Percentiles rank a stretch among this genome's conserved stretches.
These are phyloP conservation scores for Tuberolachnus salignus DNA, from an alignment of 2,888 invertebrate species.

Conservation along the genomic window DNA sequence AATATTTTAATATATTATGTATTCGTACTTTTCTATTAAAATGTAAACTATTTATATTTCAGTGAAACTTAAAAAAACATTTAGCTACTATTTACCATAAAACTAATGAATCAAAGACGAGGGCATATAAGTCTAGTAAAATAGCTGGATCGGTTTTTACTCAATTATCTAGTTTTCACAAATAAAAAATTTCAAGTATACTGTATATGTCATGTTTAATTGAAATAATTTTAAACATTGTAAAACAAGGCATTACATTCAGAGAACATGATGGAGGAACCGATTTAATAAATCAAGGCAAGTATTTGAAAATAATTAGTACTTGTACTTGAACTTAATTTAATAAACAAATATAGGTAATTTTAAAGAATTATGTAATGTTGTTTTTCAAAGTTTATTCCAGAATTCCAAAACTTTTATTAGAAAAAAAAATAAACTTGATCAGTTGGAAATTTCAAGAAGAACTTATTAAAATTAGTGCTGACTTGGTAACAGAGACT, in stretches of 20 bases:
- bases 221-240: constrained; percentile 1
- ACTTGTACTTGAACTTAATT: not conserved
- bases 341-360: not conserved
- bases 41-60: not conserved
- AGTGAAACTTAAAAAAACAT: not conserved
- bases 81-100: not conserved
- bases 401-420: not conserved
- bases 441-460: not conserved
- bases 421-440: not conserved
- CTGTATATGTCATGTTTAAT: not conserved
- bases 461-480: not conserved
- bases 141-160: not conserved
- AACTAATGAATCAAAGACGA: not conserved
- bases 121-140: not conserved
- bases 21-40: not conserved
- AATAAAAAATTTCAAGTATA: constrained; percentile 1
- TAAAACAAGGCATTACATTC: not conserved
- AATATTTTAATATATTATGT: no score
- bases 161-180: not conserved
- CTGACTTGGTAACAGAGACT: not conserved
- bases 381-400: not conserved
- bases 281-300: constrained; percentile 6
- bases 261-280: not conserved
- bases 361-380: constrained; percentile 3
- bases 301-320: not conserved